Base-by-base conservation (phyloP, 2,888 invertebrate genomes). In the Pimpla rufipes region DNA sequence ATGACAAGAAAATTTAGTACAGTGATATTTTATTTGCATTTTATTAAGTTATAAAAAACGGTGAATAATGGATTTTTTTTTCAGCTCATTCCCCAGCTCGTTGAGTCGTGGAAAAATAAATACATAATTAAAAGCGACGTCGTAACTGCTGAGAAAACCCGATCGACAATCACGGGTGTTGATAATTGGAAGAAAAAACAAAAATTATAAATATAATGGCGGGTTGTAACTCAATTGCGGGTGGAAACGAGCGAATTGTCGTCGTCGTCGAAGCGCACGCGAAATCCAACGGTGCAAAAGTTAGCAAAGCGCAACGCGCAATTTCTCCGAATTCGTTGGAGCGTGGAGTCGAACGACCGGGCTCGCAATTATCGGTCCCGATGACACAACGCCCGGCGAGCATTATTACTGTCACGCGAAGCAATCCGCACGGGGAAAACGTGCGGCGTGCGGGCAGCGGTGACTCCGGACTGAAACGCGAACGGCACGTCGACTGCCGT, bases 341-440 rank as follows among this genome's bases (percentile, higher is more conserved):
- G 55, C 76, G 66, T 76, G 35, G 18, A 75, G 23, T 52, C 40
- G 40, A 62, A 62, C 16, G 59, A 73, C 45, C 66, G 35, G 47
- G 59, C 13, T 76, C 45, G 76, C 76, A 76, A 67, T 76, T 76
- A 76, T 76, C 76, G 67, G 16, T 21, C 42, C 67, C 76, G 76
- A 76, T 76, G 76, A 76, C 76, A 76, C 76, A 76, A 76, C 67
- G 66, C 52, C 55, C 55, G n/a, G 23, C 42, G 21, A 42, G 23
- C 52, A 55, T 55, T 42, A 66, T 76, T 76, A 67, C 76, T 57
- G 76, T 76, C 76, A 76, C 76, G 76, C 76, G 67, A 67, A 75
- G 52, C 64, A 64, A 76, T 76, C 67, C 55, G 57, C 52, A 57
- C 40, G 0, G 37, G 18, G 47, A 1, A n/a, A 5, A 5, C n/a